These are phyloP conservation scores for Diachasma alloeum DNA, from an alignment of 1,140 invertebrate species.

Conservation along the genomic window DNA sequence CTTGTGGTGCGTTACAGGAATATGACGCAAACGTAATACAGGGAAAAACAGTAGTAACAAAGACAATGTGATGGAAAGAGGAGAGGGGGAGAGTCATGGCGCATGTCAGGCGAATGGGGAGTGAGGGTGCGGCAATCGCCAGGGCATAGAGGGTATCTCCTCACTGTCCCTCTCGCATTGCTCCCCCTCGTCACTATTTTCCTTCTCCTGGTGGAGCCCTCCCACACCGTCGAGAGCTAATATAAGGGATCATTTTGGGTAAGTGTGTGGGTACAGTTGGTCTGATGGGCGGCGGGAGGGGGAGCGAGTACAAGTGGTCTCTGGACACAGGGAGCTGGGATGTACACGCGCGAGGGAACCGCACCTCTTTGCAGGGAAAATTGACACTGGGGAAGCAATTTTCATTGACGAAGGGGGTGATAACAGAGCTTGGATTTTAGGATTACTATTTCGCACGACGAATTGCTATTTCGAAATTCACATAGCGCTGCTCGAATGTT, in stretches of 20 bases:
- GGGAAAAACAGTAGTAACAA: not conserved
- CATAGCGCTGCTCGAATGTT: too few relatives aligned
- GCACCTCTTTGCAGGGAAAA: not conserved
- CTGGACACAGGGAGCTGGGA: not conserved
- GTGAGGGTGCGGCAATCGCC: slow-evolving; percentile 51
- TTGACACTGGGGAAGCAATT: not conserved
- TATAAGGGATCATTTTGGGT: too few relatives aligned
- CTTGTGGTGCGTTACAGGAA: not conserved
- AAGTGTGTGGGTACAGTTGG: not conserved
- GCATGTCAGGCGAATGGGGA: slow-evolving; percentile 47
- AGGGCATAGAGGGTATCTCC: not conserved
- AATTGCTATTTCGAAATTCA: too few relatives aligned
- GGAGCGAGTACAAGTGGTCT: not conserved
- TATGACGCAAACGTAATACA: not conserved
- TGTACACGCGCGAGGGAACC: not conserved
- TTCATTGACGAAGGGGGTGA: not conserved
- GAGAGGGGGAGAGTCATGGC: slow-evolving; percentile 42
- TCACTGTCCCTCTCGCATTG: not conserved
- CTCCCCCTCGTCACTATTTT: not conserved
- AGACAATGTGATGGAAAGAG: not conserved
- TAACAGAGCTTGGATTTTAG: not conserved
- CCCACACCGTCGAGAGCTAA: too few relatives aligned
- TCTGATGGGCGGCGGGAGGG: not conserved
- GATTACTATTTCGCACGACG: not conserved
- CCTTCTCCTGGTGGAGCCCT: too few relatives aligned